Base-by-base conservation (phyloP, 2,113 vertebrate genomes). In the Pachycephala philippinensis region DNA sequence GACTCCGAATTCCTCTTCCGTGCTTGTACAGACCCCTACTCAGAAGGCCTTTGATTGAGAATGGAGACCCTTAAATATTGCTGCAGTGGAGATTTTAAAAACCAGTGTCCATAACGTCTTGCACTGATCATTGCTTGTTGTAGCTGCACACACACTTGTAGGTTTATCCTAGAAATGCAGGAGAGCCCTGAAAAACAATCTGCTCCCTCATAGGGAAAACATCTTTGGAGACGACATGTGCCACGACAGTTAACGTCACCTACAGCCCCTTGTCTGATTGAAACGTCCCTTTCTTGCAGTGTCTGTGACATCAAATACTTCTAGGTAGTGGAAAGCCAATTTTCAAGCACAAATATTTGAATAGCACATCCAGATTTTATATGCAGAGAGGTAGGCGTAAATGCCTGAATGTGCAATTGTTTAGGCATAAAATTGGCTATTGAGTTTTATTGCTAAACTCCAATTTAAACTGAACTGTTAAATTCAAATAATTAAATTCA, bases 331-430 rank as follows among this genome's bases (percentile, higher is more conserved):
- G 39, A 44, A 88, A 20, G 44, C 21, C n/a, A 76, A 6, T 77
- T 64, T 64, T 60, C 44, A 83, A 72, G 76, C 40, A 83, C 66
- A 76, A 86, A 64, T 64, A 86, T 54, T 83, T 83, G 45, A 94
- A 65, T 7, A 81, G 71, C 31, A 85, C 2, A 4, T 50, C 24
- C 66, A 93, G 57, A 79, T 79, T 88, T 90, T 60, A 56, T 23
- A 70, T n/a, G 40, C 18, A 30, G 60, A 75, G 45, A 66, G 44
- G 72, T 16, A 50, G 65, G 56, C 6, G 66, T 85, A 47, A 79
- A 72, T 60, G 59, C 60, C 47, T 69, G 39, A 91, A 70, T 13
- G 44, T 52, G 49, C 28, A 82, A n/a, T 13, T 75, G 53, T 88
- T 83, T 47, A 88, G n/a, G 63, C 56, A 77, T 27, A 81, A 92